Conservation (phyloP, 2,888 invertebrate species). For the Ethmia dodecea region DNA sequence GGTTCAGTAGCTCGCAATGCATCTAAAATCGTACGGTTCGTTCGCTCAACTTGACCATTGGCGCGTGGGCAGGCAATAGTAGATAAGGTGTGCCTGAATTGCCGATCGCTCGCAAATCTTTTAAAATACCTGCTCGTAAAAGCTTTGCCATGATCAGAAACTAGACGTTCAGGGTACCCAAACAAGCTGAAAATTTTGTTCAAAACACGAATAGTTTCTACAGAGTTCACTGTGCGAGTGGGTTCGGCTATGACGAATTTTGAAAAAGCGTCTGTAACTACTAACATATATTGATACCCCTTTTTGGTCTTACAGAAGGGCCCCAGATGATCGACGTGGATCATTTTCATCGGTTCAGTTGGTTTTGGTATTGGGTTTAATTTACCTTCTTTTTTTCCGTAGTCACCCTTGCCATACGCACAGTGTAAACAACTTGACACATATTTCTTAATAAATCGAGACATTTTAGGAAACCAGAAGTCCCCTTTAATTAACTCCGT, state of each 20-base stretch:
- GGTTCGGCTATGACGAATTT: conserved; percentile 19
- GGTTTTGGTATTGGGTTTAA: conserved; percentile 24
- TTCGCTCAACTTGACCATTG: conserved; percentile 19
- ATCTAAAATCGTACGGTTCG: conserved; percentile 17
- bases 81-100: conserved; percentile 20
- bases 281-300: conserved; percentile 21
- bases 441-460: conserved; percentile 25
- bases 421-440: conserved; percentile 27
- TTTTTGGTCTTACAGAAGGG: conserved; percentile 21
- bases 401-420: conserved; percentile 28
- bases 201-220: conserved; percentile 14
- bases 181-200: conserved; percentile 14
- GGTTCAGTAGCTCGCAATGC: conserved; percentile 13
- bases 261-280: conserved; percentile 17
- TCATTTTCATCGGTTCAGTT: conserved; percentile 15
- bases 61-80: conserved; percentile 22
- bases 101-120: conserved; percentile 17
- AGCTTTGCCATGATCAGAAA: conserved; percentile 18
- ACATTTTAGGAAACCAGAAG: conserved; percentile 32
- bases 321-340: conserved; percentile 25
- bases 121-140: conserved; percentile 24
- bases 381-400: conserved; percentile 17
- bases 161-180: conserved; percentile 13
- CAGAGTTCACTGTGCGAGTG: conserved; percentile 15
- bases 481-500: conserved; percentile 25